Percentiles rank a stretch among this genome's conserved stretches.
Conservation (phyloP, 2,113 vertebrate species). For the Laticauda colubrina region DNA sequence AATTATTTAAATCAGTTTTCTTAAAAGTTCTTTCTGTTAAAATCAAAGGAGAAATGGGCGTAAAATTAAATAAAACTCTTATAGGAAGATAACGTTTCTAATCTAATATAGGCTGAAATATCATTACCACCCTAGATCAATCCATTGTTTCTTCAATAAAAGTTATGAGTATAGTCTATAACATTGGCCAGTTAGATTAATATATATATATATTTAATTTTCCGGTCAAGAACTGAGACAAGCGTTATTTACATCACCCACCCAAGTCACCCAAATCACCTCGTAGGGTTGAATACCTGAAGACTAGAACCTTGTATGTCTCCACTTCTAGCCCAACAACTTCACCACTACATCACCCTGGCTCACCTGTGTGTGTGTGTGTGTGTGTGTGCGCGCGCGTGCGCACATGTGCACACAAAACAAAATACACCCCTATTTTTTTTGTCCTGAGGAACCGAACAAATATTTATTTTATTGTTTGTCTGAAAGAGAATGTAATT, state of each 20-base stretch:
- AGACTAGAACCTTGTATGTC: neutral
- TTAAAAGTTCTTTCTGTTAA: neutral
- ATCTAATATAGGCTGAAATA: neutral
- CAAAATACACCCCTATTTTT: neutral
- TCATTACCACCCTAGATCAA: neutral
- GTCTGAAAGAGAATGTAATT: conserved; percentile 52
- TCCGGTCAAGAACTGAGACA: neutral
- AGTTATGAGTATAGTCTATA: neutral
- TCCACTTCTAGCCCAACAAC: neutral
- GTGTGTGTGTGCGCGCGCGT: accelerated
- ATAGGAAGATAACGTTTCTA: neutral
- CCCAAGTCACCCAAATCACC: neutral
- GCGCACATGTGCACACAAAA: neutral
- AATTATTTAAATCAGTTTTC: neutral
- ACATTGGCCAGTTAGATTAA: neutral
- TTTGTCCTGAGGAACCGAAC: conserved; percentile 32
- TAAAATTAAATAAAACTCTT: neutral
- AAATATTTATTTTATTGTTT: conserved; percentile 51
- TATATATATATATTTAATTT: neutral
- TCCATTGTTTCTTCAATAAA: neutral
- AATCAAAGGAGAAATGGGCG: neutral
- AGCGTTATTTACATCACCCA: neutral
- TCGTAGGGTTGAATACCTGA: neutral
- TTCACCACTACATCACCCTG: neutral
- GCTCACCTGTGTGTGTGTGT: neutral